Evolutionary conservation across 2,888 invertebrate genomes (phyloP), one percentile per base, ranked within the genome.

Genomic region (Endomychus coccineus): DNA sequence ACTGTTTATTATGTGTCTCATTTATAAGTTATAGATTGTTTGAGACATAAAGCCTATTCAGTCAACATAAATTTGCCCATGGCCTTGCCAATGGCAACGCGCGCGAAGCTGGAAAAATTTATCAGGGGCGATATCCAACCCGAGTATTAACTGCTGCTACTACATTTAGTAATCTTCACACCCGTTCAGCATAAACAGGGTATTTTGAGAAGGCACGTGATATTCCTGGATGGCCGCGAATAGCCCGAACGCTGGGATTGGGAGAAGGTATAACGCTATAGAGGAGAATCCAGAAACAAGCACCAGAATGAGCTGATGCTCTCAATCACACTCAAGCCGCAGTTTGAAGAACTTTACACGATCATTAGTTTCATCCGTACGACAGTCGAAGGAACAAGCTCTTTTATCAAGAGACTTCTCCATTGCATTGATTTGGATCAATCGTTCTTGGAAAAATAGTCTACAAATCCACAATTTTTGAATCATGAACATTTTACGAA

Each of bases 251-350:
- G 3, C 5, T 11, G 11, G 5, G 11, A 22, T 5, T 22, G 22
- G 22, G 11, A 22, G 5, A 22, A 22, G 5, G 10, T 22, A 11
- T 22, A 22, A 22, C 22, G 22, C 22, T 22, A 22, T 22, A n/a
- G 3, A 5, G 22, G 5, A 22, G n/a, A n/a, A n/a, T n/a, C n/a
- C n/a, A n/a, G n/a, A n/a, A n/a, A n/a, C n/a, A n/a, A n/a, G n/a
- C n/a, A 22, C 22, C n/a, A 22, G 5, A 22, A 22, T 22, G 11
- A 22, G 22, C 22, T 22, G 22, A 22, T 10, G 22, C 22, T 22
- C 22, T 5, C 3, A 22, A 22, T 22, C 11, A n/a, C 11, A 3
- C 22, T 22, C 22, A 22, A 11, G n/a, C 5, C 22, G 11, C 22
- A 22, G 22, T 22, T 22, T 22, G 22, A 11, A 5, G 22, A 22